These are phyloP conservation scores for Monochamus alternatus DNA, from an alignment of 2,888 invertebrate genomes.

Conservation along the genomic window DNA sequence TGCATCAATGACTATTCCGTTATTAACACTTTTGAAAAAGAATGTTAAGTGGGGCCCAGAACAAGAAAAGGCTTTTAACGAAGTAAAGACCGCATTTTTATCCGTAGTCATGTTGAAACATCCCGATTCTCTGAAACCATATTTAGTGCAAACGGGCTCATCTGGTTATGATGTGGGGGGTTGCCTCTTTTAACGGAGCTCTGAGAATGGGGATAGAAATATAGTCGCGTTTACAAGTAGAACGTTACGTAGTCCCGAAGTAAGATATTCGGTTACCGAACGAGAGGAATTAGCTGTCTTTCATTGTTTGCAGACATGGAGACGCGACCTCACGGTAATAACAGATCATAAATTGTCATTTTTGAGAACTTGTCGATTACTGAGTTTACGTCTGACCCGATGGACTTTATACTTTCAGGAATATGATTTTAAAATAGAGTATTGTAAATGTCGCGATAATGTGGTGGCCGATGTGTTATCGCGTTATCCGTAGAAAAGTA, in stretches of 20 bases:
- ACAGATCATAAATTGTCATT: constrained; percentile 59
- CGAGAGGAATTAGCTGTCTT: constrained; percentile 57
- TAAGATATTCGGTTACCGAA: constrained; percentile 38
- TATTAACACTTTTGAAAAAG: constrained; percentile 16
- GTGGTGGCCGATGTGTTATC: constrained; percentile 58
- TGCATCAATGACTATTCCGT: constrained; percentile 1
- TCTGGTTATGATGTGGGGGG: constrained; percentile 15
- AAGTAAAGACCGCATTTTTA: constrained; percentile 9
- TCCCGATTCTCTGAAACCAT: background rate
- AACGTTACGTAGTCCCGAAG: constrained; percentile 40
- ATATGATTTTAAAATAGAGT: constrained; percentile 51
- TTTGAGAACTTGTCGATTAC: constrained; percentile 54
- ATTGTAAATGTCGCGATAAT: constrained; percentile 57
- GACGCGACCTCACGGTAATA: constrained; percentile 48
- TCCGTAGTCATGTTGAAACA: constrained; percentile 1
- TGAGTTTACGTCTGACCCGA: constrained; percentile 51
- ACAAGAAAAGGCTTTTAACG: background rate
- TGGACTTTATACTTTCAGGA: constrained; percentile 57
- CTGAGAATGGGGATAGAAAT: background rate
- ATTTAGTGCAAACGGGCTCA: constrained; percentile 2
- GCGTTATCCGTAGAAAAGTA: constrained; percentile 44
- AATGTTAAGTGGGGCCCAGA: background rate
- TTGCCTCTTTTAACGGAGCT: background rate
- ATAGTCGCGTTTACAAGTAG: constrained; percentile 37
- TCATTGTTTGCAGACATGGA: constrained; percentile 54